Evolutionary conservation across 2,888 invertebrate species (phyloP).

Genomic region (Amphipoea oculea): DNA sequence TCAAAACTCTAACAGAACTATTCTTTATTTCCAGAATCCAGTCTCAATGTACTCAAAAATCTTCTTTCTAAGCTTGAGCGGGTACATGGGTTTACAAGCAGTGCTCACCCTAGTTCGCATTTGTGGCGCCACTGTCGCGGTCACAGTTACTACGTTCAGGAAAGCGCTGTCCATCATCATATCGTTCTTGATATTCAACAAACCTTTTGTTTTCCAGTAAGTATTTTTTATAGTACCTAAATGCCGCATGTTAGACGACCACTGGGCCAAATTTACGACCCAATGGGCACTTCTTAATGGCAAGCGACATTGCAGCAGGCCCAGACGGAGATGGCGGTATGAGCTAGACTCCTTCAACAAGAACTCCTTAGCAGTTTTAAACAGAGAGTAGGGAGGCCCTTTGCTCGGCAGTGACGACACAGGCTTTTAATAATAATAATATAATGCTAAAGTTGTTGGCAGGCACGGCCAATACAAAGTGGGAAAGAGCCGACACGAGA

Average conservation of each 20-base stretch:
- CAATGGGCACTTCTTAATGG: too few species aligned
- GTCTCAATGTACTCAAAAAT: slow-evolving; percentile 95
- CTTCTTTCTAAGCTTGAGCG: slow-evolving; percentile 95
- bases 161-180: slow-evolving; percentile 98
- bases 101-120: slow-evolving; percentile 97
- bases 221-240: slow-evolving; percentile 71
- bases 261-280: too few species aligned
- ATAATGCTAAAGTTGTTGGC: not conserved
- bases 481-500: not conserved
- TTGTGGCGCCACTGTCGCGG: slow-evolving; percentile 97
- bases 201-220: slow-evolving; percentile 98
- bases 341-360: too few species aligned
- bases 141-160: slow-evolving; percentile 97
- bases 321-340: too few species aligned
- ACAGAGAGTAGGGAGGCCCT: too few species aligned
- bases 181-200: slow-evolving; percentile 98
- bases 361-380: too few species aligned
- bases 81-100: slow-evolving; percentile 98
- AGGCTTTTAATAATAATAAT: too few species aligned
- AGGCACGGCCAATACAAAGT: not conserved
- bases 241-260: too few species aligned
- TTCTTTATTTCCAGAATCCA: slow-evolving; percentile 91
- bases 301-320: too few species aligned
- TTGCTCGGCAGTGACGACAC: too few species aligned
- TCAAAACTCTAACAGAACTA: not conserved